Evolutionary conservation across 2,888 invertebrate genomes (phyloP), one percentile per base, ranked within the genome.

Genomic region (Dysmachus trigonus): DNA sequence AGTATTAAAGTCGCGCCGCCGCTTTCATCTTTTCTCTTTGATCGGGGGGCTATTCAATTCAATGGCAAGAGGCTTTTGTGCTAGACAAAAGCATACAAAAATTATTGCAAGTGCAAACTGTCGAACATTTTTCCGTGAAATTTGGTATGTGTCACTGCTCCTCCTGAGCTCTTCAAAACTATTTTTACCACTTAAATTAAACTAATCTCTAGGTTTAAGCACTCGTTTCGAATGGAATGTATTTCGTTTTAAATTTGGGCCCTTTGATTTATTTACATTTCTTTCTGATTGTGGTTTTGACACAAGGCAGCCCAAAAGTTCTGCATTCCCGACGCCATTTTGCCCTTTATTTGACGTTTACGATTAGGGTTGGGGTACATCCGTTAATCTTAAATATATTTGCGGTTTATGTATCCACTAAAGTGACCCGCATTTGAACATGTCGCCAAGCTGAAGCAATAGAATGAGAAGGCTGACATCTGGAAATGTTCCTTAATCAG

Each of bases 311-410:
- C 71, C 82, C 82, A 62, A 82, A 82, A 62, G 31, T 62, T 38
- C 8, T 79, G 79, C 85, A 89, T 87, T 87, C 88, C 88, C 88
- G 89, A 90, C 90, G 89, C 90, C 90, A 90, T 90, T 89, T 90
- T 90, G 89, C 89, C 90, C 89, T 90, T 89, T 89, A 62, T 89
- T 88, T 87, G 86, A 87, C 86, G 86, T 88, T 88, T 86, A 73
- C 87, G 30, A 18, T 74, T 18, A 30, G 74, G 74, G 35, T 35
- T 35, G 15, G 33, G 18, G 18, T 18, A 10, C 35, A 15, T 31
- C 30, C 18, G 22, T 27, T 13, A 18, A 73, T 33, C 15, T 31
- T 33, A 73, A 73, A 6, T 41, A 7, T 77, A 35, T 8, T 5
- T 41, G 27, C 15, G 41, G 77, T 77, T 77, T 41, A 10, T n/a